Evolutionary conservation across 2,888 invertebrate species (phyloP).

Genomic region (Scaptomyza cyrtandrae): DNA sequence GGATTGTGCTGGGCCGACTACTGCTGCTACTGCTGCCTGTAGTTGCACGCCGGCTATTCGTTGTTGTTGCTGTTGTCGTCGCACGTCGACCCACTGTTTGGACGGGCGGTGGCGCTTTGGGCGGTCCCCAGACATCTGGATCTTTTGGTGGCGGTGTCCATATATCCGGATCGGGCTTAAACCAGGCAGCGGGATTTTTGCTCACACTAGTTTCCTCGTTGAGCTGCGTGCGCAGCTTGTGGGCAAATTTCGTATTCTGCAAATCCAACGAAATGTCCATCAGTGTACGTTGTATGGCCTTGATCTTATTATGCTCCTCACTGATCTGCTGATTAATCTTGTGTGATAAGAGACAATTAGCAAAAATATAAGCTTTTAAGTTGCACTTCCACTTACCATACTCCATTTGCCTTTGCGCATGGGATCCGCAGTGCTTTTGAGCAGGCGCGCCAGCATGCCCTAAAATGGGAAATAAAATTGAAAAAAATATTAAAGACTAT

Average conservation of each 20-base stretch:
- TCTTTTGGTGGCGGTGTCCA: conserved; percentile 90
- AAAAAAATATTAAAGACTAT: neutral
- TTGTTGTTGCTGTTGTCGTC: conserved; percentile 59
- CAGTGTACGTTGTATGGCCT: conserved; percentile 86
- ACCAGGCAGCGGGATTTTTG: conserved; percentile 85
- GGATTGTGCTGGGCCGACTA: conserved; percentile 77
- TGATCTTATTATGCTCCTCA: conserved; percentile 95
- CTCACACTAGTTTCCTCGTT: conserved; percentile 77
- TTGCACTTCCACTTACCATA: conserved; percentile 86
- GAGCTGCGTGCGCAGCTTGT: conserved; percentile 82
- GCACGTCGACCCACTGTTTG: conserved; percentile 78
- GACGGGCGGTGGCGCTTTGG: conserved; percentile 86
- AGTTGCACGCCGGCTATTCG: conserved; percentile 65
- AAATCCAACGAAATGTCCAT: conserved; percentile 84
- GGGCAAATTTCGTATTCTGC: conserved; percentile 85
- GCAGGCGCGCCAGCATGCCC: conserved; percentile 94
- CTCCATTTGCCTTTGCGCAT: conserved; percentile 95
- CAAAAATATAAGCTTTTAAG: neutral
- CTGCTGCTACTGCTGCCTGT: conserved; percentile 32
- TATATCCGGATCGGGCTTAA: conserved; percentile 90
- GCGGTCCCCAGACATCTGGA: conserved; percentile 95
- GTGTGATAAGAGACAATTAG: conserved; percentile 12
- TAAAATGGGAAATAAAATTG: conserved; percentile 80
- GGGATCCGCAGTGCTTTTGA: conserved; percentile 92
- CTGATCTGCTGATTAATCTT: conserved; percentile 96